Conservation (phyloP, 2,113 vertebrate genomes). For the Struthidea cinerea region DNA sequence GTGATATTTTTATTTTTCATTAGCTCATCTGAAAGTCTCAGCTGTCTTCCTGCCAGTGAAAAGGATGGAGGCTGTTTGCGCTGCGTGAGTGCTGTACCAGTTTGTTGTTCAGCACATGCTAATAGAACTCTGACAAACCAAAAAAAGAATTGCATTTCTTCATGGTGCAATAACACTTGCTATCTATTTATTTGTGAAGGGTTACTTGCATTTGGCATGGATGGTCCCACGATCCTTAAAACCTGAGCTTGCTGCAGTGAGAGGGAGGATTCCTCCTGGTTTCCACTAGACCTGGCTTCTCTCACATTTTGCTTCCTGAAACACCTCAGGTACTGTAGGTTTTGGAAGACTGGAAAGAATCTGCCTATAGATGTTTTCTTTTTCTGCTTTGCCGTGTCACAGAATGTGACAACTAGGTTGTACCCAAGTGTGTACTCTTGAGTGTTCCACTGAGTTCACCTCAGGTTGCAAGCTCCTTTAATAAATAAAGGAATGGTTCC, state of each 20-base stretch:
- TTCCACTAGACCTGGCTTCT: neutral
- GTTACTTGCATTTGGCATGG: neutral
- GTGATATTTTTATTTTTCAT: slow-evolving; percentile 16
- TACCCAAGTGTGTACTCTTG: neutral
- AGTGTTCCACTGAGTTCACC: neutral
- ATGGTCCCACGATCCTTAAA: neutral
- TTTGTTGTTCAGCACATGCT: neutral
- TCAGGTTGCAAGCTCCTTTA: neutral
- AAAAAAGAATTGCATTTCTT: neutral
- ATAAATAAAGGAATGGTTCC: neutral
- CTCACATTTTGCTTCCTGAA: neutral
- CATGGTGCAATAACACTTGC: neutral
- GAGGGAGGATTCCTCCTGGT: neutral
- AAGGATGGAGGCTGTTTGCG: neutral
- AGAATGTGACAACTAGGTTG: neutral
- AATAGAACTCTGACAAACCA: neutral
- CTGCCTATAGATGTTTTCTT: neutral
- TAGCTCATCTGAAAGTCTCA: neutral
- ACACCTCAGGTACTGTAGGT: neutral
- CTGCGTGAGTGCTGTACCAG: accelerated
- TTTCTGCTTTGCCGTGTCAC: neutral
- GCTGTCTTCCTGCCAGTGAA: neutral
- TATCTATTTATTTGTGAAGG: neutral
- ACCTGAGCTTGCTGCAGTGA: neutral
- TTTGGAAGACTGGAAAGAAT: neutral